Conservation (phyloP, 2,888 invertebrate genomes). For the Athrips mouffetella region DNA sequence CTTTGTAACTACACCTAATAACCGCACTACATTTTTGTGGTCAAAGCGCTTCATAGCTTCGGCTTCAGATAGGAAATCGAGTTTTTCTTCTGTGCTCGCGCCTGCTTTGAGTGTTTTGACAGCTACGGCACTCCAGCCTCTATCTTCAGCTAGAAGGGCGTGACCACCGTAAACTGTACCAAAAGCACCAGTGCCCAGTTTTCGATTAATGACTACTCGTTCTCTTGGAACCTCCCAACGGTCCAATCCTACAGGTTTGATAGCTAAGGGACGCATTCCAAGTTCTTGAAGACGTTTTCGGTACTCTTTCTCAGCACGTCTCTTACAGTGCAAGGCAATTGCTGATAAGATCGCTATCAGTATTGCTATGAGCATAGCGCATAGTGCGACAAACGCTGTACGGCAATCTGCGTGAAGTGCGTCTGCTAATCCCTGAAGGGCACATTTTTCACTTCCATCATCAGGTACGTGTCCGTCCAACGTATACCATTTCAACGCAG, state of each 20-base stretch:
- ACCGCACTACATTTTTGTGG: constrained; percentile 90
- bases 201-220: constrained; percentile 90
- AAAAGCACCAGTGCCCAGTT: constrained; percentile 93
- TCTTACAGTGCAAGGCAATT: constrained; percentile 46
- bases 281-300: constrained; percentile 52
- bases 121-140: constrained; percentile 90
- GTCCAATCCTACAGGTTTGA: constrained; percentile 77
- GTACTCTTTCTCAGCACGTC: constrained; percentile 53
- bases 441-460: constrained; percentile 84
- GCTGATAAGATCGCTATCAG: constrained; percentile 41
- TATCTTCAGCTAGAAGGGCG: constrained; percentile 79
- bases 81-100: constrained; percentile 89
- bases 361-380: constrained; percentile 35
- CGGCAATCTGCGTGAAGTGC: constrained; percentile 85
- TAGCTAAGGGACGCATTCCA: constrained; percentile 48
- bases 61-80: constrained; percentile 94
- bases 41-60: constrained; percentile 96
- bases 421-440: constrained; percentile 82
- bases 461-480: constrained; percentile 78
- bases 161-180: constrained; percentile 96
- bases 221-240: constrained; percentile 93
- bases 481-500: constrained; percentile 82
- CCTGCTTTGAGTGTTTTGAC: constrained; percentile 93
- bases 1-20: constrained; percentile 91
- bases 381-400: constrained; percentile 78